Evolutionary conservation across 2,113 vertebrate species (phyloP).

Genomic region (Craseonycteris thonglongyai): DNA sequence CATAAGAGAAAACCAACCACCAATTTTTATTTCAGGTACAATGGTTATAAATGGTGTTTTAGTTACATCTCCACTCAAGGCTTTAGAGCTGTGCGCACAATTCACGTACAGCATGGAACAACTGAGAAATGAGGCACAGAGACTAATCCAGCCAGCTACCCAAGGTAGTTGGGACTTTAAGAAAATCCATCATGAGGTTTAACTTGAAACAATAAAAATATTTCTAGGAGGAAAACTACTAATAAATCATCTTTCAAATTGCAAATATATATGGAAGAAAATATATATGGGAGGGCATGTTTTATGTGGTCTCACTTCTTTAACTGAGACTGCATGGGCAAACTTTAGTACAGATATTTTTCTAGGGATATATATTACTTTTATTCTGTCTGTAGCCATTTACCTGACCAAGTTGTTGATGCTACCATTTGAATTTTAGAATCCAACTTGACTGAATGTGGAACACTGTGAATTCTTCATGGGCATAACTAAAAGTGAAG

Average conservation of each 20-base stretch:
- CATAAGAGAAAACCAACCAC: constrained; percentile 20
- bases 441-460: constrained; percentile 43
- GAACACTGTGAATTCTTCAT: constrained; percentile 60
- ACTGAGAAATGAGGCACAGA: neutral
- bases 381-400: constrained; percentile 38
- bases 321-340: neutral
- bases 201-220: constrained; percentile 61
- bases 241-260: constrained; percentile 32
- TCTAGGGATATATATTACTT: constrained; percentile 50
- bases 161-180: neutral
- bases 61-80: neutral
- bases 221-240: neutral
- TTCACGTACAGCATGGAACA: neutral
- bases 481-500: constrained; percentile 55
- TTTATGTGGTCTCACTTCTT: constrained; percentile 43
- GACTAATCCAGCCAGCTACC: neutral
- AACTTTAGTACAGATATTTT: constrained; percentile 52
- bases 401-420: constrained; percentile 28
- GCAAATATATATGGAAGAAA: constrained; percentile 53
- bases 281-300: constrained; percentile 44
- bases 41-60: neutral
- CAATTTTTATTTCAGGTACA: neutral
- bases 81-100: neutral
- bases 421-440: constrained; percentile 59
- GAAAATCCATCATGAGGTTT: constrained; percentile 49